Conservation (phyloP, 2,113 vertebrate species). For the Elachura formosa region DNA sequence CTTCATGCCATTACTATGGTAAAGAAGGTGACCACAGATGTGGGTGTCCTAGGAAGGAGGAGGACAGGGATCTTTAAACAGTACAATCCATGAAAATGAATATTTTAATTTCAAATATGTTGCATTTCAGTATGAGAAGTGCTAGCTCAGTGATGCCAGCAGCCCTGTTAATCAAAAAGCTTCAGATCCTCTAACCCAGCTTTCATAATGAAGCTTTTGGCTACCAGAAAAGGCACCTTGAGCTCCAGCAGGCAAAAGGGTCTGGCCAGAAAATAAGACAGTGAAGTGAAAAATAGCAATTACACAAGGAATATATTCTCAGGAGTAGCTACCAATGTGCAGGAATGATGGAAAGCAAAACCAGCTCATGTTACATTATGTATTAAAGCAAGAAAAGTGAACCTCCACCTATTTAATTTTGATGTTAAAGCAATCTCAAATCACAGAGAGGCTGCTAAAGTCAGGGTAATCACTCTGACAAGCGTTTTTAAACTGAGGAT, state of each 20-base stretch:
- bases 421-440: background rate
- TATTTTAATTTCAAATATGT: background rate
- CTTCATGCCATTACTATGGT: background rate
- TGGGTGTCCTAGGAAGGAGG: background rate
- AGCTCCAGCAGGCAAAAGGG: background rate
- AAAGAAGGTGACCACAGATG: background rate
- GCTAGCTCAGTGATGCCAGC: background rate
- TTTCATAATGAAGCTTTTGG: background rate
- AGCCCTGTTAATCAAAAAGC: background rate
- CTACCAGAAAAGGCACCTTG: background rate
- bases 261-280: background rate
- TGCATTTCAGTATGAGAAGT: background rate
- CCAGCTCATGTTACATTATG: background rate
- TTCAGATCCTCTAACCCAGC: background rate
- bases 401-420: background rate
- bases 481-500: accelerated
- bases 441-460: background rate
- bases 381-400: background rate
- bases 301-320: background rate
- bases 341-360: background rate
- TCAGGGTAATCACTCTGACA: background rate
- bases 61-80: background rate
- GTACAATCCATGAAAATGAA: background rate
- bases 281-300: background rate
- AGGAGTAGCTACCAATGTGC: background rate